Evolutionary conservation across 1,140 invertebrate species (phyloP), one percentile per base, ranked within the genome.

Genomic region (Bacillus rossius): DNA sequence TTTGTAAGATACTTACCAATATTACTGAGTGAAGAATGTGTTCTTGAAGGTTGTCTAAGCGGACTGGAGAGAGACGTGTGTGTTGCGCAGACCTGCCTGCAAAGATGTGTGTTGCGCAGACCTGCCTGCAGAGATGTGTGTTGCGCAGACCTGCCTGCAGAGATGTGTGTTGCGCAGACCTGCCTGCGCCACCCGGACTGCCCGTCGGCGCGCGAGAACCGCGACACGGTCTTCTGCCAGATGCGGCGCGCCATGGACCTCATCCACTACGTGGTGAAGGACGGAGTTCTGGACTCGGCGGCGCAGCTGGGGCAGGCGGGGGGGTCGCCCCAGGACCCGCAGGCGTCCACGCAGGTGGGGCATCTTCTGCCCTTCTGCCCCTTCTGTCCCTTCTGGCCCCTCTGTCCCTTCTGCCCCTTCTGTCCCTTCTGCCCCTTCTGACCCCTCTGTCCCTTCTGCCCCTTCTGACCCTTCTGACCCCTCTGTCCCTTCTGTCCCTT

Each of bases 201-300:
- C 76, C 81, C 87, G 50, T 89, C 91, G 26, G 92, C 96, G 0
- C 83, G 91, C 58, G 92, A 97, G 73, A 99, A 97, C 75, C 81
- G 96, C 8, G 95, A 98, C 72, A 97, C 95, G 0, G 95, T 99
- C 5, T 96, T 96, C 76, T 94, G 92, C 69, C 93, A 97, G 75
- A 99, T 99, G 89, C 80, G 95, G 59, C 82, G 94, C 61, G 94
- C 96, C 16, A 94, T 99, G 85, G 94, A 99, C 74, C 82, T 98
- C 38, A 95, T 99, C 69, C 96, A 98, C 77, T 94, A 93, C 73
- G 94, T 99, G 45, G 92, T 98, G 16, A 94, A 95, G 71, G 94
- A 98, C 70, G 94, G 94, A 4, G 88, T 94, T 8, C 75, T 91
- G 29, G 84, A 86, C 59, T 77, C 79, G 53, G 79, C 79, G 60